These are phyloP conservation scores for Onthophagus sagittarius DNA, from an alignment of 2,888 invertebrate species.

Conservation along the genomic window DNA sequence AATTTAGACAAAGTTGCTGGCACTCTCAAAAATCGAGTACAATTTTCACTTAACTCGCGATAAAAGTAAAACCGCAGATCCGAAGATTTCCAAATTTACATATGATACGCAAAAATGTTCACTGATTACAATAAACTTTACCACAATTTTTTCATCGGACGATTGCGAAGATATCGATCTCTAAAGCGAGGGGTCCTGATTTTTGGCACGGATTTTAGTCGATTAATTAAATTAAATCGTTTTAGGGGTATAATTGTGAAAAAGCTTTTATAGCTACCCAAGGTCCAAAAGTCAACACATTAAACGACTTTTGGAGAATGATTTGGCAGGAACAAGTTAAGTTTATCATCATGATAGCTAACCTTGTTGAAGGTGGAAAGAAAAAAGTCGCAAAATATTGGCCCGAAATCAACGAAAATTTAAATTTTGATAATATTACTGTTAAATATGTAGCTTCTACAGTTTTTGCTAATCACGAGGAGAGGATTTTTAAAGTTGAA, in stretches of 20 bases:
- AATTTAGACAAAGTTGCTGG: no score
- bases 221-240: not conserved
- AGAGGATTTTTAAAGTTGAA: conserved; percentile 39
- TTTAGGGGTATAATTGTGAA: conserved; percentile 39
- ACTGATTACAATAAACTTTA: no score
- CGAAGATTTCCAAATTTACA: no score
- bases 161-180: no score
- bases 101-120: no score
- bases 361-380: conserved; percentile 50
- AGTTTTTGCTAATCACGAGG: conserved; percentile 44
- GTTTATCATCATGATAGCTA: conserved; percentile 53
- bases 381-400: conserved; percentile 54
- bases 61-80: no score
- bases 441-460: conserved; percentile 40
- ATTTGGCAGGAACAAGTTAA: conserved; percentile 51
- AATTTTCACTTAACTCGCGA: no score
- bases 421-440: conserved; percentile 40
- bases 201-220: not conserved
- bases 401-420: conserved; percentile 48
- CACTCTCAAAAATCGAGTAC: no score
- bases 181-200: no score
- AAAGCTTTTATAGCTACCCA: conserved; percentile 46
- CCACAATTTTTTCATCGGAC: no score
- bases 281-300: conserved; percentile 42
- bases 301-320: conserved; percentile 47